Conservation (phyloP, 2,113 vertebrate genomes). For the Marmota flaviventris region DNA sequence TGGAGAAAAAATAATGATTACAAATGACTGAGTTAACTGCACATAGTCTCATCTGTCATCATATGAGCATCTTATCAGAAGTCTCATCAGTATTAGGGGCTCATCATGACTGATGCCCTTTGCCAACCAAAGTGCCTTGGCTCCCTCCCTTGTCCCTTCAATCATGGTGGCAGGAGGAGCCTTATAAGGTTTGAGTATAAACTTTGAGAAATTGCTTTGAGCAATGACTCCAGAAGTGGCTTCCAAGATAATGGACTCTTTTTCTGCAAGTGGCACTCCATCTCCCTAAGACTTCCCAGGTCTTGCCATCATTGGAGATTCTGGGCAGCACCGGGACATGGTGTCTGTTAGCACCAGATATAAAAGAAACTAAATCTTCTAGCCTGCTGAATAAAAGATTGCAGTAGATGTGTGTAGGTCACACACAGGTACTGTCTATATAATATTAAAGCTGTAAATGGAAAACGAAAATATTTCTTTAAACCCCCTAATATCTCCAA, state of each 20-base stretch:
- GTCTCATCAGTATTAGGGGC: slow-evolving; percentile 81
- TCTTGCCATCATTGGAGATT: slow-evolving; percentile 33
- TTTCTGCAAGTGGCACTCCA: background rate
- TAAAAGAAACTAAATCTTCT: background rate
- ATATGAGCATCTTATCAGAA: slow-evolving; percentile 76
- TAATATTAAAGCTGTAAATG: slow-evolving; percentile 5
- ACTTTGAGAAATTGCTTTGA: slow-evolving; percentile 70
- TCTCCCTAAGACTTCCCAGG: slow-evolving; percentile 1
- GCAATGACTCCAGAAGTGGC: slow-evolving; percentile 33
- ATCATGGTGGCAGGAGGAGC: slow-evolving; percentile 64
- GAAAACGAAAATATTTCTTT: slow-evolving; percentile 51
- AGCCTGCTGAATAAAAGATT: slow-evolving; percentile 15
- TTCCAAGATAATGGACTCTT: slow-evolving; percentile 39
- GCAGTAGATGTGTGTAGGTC: background rate
- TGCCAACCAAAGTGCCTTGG: slow-evolving; percentile 70
- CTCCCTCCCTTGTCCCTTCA: slow-evolving; percentile 65
- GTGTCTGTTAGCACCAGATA: background rate
- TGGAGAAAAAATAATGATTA: slow-evolving; percentile 85
- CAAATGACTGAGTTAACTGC: slow-evolving; percentile 85
- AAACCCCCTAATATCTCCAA: background rate
- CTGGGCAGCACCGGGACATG: background rate
- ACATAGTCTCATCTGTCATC: slow-evolving; percentile 85
- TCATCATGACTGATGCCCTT: slow-evolving; percentile 83
- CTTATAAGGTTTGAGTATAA: slow-evolving; percentile 76
- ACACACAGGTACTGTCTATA: background rate